Conservation (phyloP, 2,113 vertebrate species). For the Montifringilla adamsi region DNA sequence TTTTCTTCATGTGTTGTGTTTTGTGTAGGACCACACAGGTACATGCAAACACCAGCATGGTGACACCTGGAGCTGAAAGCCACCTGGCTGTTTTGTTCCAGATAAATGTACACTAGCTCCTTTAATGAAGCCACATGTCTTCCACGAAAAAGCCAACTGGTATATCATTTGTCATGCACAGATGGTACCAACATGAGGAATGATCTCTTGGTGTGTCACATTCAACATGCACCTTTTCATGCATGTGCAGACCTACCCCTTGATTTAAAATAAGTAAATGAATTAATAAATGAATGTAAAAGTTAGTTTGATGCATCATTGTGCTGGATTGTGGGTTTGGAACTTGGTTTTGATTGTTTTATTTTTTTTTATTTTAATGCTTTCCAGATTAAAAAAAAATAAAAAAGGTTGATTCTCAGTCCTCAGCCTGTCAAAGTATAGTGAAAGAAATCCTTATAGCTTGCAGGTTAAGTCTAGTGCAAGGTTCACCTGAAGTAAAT, state of each 20-base stretch:
- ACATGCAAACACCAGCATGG: fast-evolving
- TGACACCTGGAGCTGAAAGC: background rate
- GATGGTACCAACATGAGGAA: fast-evolving
- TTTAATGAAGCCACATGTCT: fast-evolving
- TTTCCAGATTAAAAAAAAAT: background rate
- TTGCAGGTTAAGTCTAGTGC: background rate
- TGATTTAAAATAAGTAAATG: background rate
- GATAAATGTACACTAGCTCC: background rate
- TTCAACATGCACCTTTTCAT: background rate
- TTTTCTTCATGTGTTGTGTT: background rate
- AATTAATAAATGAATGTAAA: background rate
- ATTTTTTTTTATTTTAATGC: background rate
- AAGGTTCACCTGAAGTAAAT: background rate
- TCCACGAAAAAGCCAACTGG: background rate
- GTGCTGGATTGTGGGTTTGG: fast-evolving
- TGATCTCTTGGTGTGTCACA: background rate
- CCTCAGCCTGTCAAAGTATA: fast-evolving
- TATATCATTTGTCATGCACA: background rate
- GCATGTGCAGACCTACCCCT: fast-evolving
- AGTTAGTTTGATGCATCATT: background rate
- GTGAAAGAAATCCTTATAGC: background rate
- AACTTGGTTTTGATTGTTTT: background rate
- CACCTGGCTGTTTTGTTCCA: fast-evolving
- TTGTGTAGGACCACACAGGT: background rate
- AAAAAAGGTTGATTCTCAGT: background rate